Evolutionary conservation across 2,888 invertebrate species (phyloP).

Genomic region (Mythimna lalbum): DNA sequence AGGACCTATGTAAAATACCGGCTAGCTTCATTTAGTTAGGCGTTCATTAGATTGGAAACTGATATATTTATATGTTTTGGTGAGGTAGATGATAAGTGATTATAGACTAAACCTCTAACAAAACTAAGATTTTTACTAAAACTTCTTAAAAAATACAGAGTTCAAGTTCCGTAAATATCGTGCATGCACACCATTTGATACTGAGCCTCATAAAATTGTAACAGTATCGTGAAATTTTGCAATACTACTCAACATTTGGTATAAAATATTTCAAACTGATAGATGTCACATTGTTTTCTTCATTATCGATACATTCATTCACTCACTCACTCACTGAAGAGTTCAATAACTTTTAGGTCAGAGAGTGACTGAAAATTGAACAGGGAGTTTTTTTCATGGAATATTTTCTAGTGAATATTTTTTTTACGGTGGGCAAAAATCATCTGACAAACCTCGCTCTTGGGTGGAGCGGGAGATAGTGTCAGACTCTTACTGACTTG

Average conservation of each 20-base stretch:
- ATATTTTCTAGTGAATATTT: no score
- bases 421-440: no score
- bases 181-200: conserved; percentile 36
- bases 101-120: no score
- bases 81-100: no score
- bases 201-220: conserved; percentile 17
- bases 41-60: background rate
- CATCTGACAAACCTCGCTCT: no score
- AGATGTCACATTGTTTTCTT: conserved; percentile 25
- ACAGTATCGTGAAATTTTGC: conserved; percentile 32
- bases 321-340: conserved; percentile 6
- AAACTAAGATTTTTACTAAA: no score
- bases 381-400: no score
- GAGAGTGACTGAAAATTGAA: conserved; percentile 21
- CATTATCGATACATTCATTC: conserved; percentile 19
- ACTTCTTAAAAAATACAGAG: background rate
- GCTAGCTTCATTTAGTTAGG: no score
- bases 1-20: no score
- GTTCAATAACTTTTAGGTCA: conserved; percentile 21
- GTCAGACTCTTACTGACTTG: no score
- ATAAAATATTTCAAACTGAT: conserved; percentile 32
- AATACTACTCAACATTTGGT: conserved; percentile 13
- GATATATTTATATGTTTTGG: background rate
- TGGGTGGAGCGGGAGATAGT: no score
- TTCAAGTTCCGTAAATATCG: conserved; percentile 25